Evolutionary conservation across 2,797 vertebrate genomes (phyloP).

Genomic region (Graptemys geographica): DNA sequence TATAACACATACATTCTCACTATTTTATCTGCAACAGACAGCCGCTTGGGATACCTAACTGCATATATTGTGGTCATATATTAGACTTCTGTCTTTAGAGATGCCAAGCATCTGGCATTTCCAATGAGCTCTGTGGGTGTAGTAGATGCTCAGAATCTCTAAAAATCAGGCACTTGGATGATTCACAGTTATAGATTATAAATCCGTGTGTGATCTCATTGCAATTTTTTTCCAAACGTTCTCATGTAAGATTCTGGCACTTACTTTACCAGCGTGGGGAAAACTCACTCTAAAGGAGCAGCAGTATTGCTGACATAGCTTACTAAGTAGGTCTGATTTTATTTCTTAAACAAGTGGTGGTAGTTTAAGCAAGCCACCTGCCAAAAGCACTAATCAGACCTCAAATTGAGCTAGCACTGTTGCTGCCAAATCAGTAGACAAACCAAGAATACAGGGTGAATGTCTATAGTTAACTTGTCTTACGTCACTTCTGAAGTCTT

Average conservation of each 20-base stretch:
- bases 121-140: background rate
- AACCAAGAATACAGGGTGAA: background rate
- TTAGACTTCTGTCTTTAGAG: background rate
- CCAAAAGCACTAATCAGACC: background rate
- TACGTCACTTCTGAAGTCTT: background rate
- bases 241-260: background rate
- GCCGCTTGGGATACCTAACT: background rate
- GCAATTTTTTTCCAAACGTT: background rate
- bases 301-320: background rate
- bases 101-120: background rate
- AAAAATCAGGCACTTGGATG: background rate
- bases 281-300: background rate
- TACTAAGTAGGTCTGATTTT: background rate
- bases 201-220: background rate
- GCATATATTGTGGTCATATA: rapidly evolving
- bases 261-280: background rate
- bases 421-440: background rate
- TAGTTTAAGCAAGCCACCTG: background rate
- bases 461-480: background rate
- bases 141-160: background rate
- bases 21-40: background rate
- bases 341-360: background rate
- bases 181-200: background rate
- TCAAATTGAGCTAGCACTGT: background rate
- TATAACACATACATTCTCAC: background rate